Conservation (phyloP, 92 coral and sea anemone genomes). For the Anthopleura xanthogrammica region DNA sequence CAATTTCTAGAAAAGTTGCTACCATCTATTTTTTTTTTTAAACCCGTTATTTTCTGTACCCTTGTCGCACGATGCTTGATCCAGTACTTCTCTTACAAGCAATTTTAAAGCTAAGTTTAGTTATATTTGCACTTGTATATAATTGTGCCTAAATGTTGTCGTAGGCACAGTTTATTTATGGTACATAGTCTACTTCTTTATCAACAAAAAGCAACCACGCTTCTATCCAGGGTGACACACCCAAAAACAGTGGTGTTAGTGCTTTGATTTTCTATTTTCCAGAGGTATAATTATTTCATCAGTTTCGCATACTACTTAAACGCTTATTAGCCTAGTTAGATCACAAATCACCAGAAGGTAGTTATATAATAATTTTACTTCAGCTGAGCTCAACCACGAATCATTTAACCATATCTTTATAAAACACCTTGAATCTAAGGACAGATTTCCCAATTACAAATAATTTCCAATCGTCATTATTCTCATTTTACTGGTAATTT, state of each 20-base stretch:
- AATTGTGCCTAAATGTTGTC: not conserved
- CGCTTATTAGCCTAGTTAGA: not conserved
- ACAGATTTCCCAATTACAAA: not conserved
- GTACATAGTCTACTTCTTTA: not conserved
- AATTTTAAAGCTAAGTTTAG: too few species aligned
- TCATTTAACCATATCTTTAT: not conserved
- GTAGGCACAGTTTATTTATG: not conserved
- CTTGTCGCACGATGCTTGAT: too few species aligned
- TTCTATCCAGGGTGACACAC: too few species aligned
- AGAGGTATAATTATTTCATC: not conserved
- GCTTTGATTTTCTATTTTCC: not conserved
- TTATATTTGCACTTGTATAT: too few species aligned
- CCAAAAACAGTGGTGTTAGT: too few species aligned
- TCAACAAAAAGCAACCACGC: too few species aligned
- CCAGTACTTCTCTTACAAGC: too few species aligned
- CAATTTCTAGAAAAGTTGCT: too few species aligned
- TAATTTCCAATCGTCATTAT: not conserved
- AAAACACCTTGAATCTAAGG: not conserved
- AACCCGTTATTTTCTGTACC: too few species aligned
- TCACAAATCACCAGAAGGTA: not conserved
- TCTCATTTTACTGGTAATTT: not conserved
- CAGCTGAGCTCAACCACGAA: not conserved
- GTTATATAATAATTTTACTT: not conserved
- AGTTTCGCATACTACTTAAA: not conserved
- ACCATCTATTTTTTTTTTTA: too few species aligned